phyloP scores from a whole-genome alignment of 2,888 invertebrate species.

The Mayetiola destructor region DNA sequence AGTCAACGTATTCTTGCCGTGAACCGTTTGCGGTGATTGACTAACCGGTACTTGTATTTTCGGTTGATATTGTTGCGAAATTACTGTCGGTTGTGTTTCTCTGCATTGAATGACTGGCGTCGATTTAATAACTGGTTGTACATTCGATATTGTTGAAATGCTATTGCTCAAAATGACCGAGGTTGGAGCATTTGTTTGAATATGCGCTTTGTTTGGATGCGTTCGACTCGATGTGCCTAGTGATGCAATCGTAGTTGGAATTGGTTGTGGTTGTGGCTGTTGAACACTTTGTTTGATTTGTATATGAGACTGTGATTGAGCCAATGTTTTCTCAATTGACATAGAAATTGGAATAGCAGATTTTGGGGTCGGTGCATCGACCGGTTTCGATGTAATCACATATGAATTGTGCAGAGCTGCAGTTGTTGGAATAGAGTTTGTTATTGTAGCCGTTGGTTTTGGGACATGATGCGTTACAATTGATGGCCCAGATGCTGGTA shows the following conservation, averaged over 20 bases:
- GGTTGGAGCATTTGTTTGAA: background rate
- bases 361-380: background rate
- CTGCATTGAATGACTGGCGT: conserved; percentile 16
- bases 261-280: conserved; percentile 32
- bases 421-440: too few species aligned
- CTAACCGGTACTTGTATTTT: background rate
- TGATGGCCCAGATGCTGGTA: conserved; percentile 18
- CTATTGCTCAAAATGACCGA: background rate
- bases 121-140: conserved; percentile 2
- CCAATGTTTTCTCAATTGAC: background rate
- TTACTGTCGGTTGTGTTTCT: conserved; percentile 4
- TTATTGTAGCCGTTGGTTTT: background rate
- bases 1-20: conserved; percentile 22
- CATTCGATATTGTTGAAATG: background rate
- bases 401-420: background rate
- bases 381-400: background rate
- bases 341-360: background rate
- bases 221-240: conserved; percentile 32
- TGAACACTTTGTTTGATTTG: conserved; percentile 20
- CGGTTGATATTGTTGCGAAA: background rate
- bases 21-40: background rate
- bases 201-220: conserved; percentile 2
- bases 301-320: conserved; percentile 16
- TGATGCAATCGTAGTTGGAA: conserved; percentile 29
- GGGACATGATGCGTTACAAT: conserved; percentile 18